Percentiles rank a stretch among this genome's conserved stretches.
Conservation (phyloP, 1,140 invertebrate species). For the Diorhabda sublineata region DNA sequence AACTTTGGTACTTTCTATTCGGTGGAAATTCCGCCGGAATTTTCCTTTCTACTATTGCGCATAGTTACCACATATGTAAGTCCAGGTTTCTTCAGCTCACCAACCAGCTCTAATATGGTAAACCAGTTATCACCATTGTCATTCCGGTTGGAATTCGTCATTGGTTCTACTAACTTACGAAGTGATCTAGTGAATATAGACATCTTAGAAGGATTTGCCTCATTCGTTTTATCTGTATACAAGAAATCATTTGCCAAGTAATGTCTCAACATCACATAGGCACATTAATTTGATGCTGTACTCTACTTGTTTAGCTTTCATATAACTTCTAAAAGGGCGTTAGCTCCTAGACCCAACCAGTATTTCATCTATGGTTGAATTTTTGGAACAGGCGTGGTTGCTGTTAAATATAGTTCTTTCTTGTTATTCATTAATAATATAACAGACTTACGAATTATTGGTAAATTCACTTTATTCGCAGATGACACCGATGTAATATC, state of each 20-base stretch:
- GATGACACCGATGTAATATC: too few relatives aligned
- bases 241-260: background rate
- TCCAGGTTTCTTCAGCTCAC: too few relatives aligned
- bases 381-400: background rate
- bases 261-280: background rate
- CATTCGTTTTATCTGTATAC: background rate
- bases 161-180: background rate
- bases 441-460: too few relatives aligned
- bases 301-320: background rate
- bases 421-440: too few relatives aligned
- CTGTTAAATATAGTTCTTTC: too few relatives aligned
- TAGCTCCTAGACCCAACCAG: background rate
- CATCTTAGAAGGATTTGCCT: background rate
- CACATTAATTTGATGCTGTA: background rate
- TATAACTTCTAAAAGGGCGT: background rate
- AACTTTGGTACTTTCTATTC: too few relatives aligned
- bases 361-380: background rate
- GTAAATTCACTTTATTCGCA: too few relatives aligned
- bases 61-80: too few relatives aligned
- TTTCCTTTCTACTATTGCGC: too few relatives aligned
- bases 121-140: background rate
- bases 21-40: too few relatives aligned
- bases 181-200: background rate
- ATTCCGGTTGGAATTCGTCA: background rate
- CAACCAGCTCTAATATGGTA: too few relatives aligned